A percentile compares a stretch with the other conserved stretches of the same genome.
These are phyloP conservation scores for Agrilus planipennis DNA, from an alignment of 1,140 invertebrate species.

Conservation along the genomic window DNA sequence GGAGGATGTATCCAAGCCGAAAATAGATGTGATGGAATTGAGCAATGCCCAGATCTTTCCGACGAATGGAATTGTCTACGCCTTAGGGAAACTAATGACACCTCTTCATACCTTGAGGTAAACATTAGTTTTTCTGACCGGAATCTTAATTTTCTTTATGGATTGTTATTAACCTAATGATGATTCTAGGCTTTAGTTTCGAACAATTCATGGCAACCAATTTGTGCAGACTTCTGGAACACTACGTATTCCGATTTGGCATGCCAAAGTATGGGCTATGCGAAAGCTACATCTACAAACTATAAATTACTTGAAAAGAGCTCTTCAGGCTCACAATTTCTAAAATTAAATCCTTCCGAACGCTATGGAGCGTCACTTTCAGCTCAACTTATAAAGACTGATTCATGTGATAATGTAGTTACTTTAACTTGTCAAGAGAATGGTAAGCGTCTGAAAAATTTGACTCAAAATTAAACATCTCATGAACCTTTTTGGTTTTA, in stretches of 20 bases:
- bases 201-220: slow-evolving; percentile 34
- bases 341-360: slow-evolving; percentile 9
- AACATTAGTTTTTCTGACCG: slow-evolving; percentile 2
- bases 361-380: slow-evolving; percentile 29
- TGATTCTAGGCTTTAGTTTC: slow-evolving; percentile 7
- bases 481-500: slow-evolving; percentile 16
- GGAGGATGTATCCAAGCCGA: slow-evolving; percentile 44
- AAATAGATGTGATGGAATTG: slow-evolving; percentile 45
- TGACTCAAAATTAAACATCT: no score
- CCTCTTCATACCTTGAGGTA: slow-evolving; percentile 1
- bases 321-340: slow-evolving; percentile 33
- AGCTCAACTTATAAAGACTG: slow-evolving; percentile 33
- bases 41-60: slow-evolving; percentile 49
- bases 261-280: slow-evolving; percentile 42
- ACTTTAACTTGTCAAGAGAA: slow-evolving; percentile 46
- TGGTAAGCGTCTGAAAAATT: slow-evolving; percentile 36
- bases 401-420: slow-evolving; percentile 38
- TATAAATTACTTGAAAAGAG: slow-evolving; percentile 18
- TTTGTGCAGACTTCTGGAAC: slow-evolving; percentile 44
- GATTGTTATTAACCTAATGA: no score
- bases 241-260: slow-evolving; percentile 40
- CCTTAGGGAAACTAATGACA: neutral
- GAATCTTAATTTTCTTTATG: no score
- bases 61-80: slow-evolving; percentile 50
- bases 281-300: slow-evolving; percentile 32